These are phyloP conservation scores for Brenthis hecate DNA, from an alignment of 2,888 invertebrate species.

Conservation along the genomic window DNA sequence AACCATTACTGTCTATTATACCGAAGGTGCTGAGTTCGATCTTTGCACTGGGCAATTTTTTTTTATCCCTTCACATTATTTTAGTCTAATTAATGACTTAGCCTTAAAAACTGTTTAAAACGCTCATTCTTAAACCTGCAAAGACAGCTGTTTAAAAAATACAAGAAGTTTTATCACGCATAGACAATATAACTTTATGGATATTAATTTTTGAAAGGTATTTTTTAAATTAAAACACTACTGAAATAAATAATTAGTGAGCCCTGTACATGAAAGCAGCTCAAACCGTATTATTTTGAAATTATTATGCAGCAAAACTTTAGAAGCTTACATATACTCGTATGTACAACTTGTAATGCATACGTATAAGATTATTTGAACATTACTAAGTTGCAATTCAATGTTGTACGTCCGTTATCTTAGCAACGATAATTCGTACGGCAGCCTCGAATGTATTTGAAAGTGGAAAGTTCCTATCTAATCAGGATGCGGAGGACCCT, in stretches of 20 bases:
- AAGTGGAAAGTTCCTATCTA: slow-evolving; percentile 35
- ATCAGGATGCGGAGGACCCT: slow-evolving; percentile 38
- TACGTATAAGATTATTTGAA: slow-evolving; percentile 23
- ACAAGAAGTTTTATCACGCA: no score
- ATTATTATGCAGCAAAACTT: slow-evolving; percentile 11
- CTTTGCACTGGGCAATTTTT: no score
- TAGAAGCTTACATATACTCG: slow-evolving; percentile 19
- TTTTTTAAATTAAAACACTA: neutral
- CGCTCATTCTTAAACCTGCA: no score
- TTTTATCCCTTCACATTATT: no score
- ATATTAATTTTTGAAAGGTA: neutral
- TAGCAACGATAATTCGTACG: slow-evolving; percentile 26
- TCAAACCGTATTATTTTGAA: neutral
- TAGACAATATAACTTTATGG: neutral
- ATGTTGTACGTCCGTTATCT: slow-evolving; percentile 24
- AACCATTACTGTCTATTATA: no score
- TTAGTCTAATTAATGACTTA: no score
- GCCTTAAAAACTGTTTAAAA: no score
- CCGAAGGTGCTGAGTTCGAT: no score
- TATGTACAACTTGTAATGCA: slow-evolving; percentile 1
- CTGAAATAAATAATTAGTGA: neutral
- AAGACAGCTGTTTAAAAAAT: no score
- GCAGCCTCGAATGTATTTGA: slow-evolving; percentile 26
- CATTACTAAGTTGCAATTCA: slow-evolving; percentile 24
- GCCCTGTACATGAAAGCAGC: neutral